Conservation (phyloP, 2,888 invertebrate species). For the Thymelicus lineola region DNA sequence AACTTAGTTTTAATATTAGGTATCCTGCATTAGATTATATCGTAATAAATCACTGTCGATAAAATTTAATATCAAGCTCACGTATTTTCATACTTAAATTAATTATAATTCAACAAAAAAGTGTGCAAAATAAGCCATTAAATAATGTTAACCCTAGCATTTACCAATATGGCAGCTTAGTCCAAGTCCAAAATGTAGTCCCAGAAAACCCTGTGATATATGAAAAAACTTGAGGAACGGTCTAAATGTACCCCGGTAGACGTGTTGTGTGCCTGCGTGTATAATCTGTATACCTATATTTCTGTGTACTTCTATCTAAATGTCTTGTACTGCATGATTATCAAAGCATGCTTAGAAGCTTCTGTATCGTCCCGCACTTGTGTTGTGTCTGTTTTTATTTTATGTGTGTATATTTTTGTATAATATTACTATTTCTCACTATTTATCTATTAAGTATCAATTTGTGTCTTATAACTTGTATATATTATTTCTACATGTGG, state of each 20-base stretch:
- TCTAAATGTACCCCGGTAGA: conserved; percentile 42
- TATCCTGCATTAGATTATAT: no score
- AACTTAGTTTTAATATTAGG: background rate
- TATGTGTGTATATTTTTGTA: conserved; percentile 12
- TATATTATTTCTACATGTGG: background rate
- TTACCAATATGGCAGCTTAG: conserved; percentile 85
- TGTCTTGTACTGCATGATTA: conserved; percentile 26
- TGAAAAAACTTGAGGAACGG: conserved; percentile 52
- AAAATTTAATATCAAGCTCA: no score
- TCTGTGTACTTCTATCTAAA: conserved; percentile 5
- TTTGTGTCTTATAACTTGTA: background rate
- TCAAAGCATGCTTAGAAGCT: conserved; percentile 36
- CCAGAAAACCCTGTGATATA: conserved; percentile 58
- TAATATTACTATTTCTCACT: background rate
- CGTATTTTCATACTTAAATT: background rate
- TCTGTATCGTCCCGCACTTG: conserved; percentile 28
- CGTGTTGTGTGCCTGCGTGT: conserved; percentile 38
- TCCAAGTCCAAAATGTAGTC: conserved; percentile 60
- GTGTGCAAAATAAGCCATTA: conserved; percentile 69
- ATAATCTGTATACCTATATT: conserved; percentile 11
- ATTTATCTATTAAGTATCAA: background rate
- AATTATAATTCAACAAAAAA: conserved; percentile 59
- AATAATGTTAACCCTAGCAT: conserved; percentile 75
- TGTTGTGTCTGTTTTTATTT: conserved; percentile 10
- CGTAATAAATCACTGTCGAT: no score